phyloP scores from a whole-genome alignment of 1,140 invertebrate species.

The Asbolus verrucosus region DNA sequence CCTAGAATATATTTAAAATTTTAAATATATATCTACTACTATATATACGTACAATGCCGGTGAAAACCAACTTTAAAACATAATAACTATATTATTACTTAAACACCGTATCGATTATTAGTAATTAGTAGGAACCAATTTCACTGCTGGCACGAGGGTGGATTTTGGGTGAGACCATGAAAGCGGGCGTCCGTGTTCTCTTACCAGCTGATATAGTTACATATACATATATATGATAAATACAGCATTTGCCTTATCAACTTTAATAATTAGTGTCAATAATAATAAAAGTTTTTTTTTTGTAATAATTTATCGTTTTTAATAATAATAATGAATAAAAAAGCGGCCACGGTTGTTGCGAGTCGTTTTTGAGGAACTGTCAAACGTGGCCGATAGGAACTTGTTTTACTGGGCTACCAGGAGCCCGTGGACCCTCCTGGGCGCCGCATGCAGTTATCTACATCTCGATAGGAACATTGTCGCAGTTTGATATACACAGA shows the following conservation, averaged over 20 bases:
- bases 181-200: slow-evolving; percentile 53
- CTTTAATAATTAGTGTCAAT: slow-evolving; percentile 63
- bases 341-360: slow-evolving; percentile 61
- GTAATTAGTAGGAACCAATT: slow-evolving; percentile 69
- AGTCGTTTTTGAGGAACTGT: slow-evolving; percentile 62
- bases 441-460: slow-evolving; percentile 62
- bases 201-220: slow-evolving; percentile 65
- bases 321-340: slow-evolving; percentile 65
- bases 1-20: slow-evolving; percentile 68
- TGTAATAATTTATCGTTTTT: slow-evolving; percentile 63
- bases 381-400: slow-evolving; percentile 69
- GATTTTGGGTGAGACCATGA: slow-evolving; percentile 49
- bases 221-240: slow-evolving; percentile 66
- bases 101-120: slow-evolving; percentile 66
- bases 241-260: slow-evolving; percentile 64
- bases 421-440: slow-evolving; percentile 54
- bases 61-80: slow-evolving; percentile 65
- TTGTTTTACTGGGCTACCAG: slow-evolving; percentile 72
- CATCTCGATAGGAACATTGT: slow-evolving; percentile 64
- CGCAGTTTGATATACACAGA: slow-evolving; percentile 59
- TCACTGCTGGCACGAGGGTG: slow-evolving; percentile 66
- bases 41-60: slow-evolving; percentile 66
- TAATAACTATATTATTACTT: slow-evolving; percentile 66
- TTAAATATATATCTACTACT: slow-evolving; percentile 66
- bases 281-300: slow-evolving; percentile 64